Evolutionary conservation across 1,140 invertebrate species (phyloP).

Genomic region (Yoshiicerus persimilis): DNA sequence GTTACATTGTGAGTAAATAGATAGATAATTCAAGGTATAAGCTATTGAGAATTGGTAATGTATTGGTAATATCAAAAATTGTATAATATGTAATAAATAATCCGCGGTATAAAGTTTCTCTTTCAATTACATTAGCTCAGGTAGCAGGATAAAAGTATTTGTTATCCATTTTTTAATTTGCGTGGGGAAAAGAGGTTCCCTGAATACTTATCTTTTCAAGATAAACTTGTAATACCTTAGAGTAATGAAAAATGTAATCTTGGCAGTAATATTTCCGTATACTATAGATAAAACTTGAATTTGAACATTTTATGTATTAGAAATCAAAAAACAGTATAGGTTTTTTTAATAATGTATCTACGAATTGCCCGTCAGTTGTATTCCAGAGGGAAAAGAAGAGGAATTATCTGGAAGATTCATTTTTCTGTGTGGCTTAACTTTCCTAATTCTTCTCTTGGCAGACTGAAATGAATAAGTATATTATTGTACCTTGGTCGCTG

Average conservation of each 20-base stretch:
- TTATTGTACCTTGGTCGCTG: neutral
- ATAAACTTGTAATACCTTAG: neutral
- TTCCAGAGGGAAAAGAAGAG: neutral
- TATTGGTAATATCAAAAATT: too few species aligned
- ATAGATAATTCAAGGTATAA: too few species aligned
- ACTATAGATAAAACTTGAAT: too few species aligned
- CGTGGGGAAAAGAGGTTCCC: too few species aligned
- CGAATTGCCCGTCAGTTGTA: neutral
- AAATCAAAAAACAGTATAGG: neutral
- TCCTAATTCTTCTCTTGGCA: neutral
- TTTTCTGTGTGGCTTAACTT: neutral
- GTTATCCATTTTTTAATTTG: neutral
- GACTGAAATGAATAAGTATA: neutral
- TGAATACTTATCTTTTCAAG: too few species aligned
- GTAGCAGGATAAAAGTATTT: neutral
- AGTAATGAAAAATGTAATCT: too few species aligned
- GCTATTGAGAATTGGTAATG: too few species aligned
- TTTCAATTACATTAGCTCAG: neutral
- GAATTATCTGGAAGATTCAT: neutral
- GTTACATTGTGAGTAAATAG: too few species aligned
- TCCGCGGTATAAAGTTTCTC: too few species aligned
- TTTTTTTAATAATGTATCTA: neutral
- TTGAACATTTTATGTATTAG: neutral
- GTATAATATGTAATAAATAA: too few species aligned
- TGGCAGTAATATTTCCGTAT: too few species aligned